Evolutionary conservation across 2,113 vertebrate species (phyloP).

Genomic region (Platycercus adscitus): DNA sequence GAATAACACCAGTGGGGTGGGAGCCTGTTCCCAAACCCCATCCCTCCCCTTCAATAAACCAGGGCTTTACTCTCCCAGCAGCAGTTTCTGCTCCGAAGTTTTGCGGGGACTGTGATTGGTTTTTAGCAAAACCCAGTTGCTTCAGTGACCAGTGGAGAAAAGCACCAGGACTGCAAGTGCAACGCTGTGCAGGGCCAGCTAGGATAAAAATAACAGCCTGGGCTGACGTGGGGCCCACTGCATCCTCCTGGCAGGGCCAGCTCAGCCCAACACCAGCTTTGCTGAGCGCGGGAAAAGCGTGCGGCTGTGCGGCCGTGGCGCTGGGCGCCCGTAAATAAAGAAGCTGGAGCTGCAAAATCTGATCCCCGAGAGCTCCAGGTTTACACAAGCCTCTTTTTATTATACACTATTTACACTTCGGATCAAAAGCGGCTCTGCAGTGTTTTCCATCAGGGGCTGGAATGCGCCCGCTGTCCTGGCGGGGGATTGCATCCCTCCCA

Average conservation of each 20-base stretch:
- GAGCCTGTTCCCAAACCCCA: not conserved
- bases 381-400: slow-evolving; percentile 64
- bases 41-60: not conserved
- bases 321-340: not conserved
- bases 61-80: rapidly evolving
- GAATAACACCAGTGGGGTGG: not conserved
- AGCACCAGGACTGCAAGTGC: not conserved
- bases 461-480: slow-evolving; percentile 30
- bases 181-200: not conserved
- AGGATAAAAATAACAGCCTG: slow-evolving; percentile 36
- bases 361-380: not conserved
- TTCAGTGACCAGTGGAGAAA: not conserved
- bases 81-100: not conserved
- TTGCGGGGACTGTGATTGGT: rapidly evolving
- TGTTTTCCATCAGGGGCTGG: slow-evolving; percentile 64
- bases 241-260: not conserved
- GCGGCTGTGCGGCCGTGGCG: rapidly evolving
- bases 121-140: not conserved
- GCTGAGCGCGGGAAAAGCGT: rapidly evolving
- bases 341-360: not conserved
- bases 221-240: not conserved
- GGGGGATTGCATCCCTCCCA: not conserved
- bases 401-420: slow-evolving; percentile 66
- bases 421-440: slow-evolving; percentile 50
- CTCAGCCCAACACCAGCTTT: not conserved